Base-by-base conservation (phyloP, 2,888 invertebrate species). In the Sericinus montela region DNA sequence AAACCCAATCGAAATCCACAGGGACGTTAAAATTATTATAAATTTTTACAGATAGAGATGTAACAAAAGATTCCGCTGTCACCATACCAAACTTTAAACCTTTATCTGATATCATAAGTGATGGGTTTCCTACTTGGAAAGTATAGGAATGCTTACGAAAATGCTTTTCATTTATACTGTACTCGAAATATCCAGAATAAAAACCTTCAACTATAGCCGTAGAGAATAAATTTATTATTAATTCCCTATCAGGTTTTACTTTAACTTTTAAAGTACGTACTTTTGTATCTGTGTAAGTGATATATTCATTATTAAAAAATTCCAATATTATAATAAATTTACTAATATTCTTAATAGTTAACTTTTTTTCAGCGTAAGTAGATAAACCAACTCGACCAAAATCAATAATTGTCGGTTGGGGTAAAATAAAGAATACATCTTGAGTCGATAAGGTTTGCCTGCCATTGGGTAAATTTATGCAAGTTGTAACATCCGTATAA, bases 11-110 rank as follows among this genome's bases (percentile, higher is more conserved):
- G 59, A 77, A 86, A 19, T 70, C 52, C 10, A 84, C 67, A 23
- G 69, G 54, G 36, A 80, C 63, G 59, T 88, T 86, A 54, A 75
- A 88, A 42, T 72, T 15, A 59, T 88, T 88, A 47, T 66, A 63
- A 55, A 88, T 76, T 64, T 63, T 72, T 36, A 87, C 54, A 1
- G 84, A 80, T 3, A 80, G 78, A 4, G 80, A 79, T n/a, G 75
- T 76, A 1, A 83, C 51, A 55, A 84, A 87, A 55, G 59, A 67
- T 57, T 88, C 88, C 39, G 68, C 70, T 11, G 80, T 79, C 7
- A 80, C 76, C 87, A 87, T 87, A n/a, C 88, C 88, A 60, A 87
- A 87, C 54, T 84, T 88, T 35, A 86, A 59, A 49, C 37, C 57
- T 57, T 69, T 78, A 1, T 87, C 86, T 50, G 59, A 59, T 49